These are phyloP conservation scores for Zaprionus taronus DNA, from an alignment of 1,140 invertebrate species.

Conservation along the genomic window DNA sequence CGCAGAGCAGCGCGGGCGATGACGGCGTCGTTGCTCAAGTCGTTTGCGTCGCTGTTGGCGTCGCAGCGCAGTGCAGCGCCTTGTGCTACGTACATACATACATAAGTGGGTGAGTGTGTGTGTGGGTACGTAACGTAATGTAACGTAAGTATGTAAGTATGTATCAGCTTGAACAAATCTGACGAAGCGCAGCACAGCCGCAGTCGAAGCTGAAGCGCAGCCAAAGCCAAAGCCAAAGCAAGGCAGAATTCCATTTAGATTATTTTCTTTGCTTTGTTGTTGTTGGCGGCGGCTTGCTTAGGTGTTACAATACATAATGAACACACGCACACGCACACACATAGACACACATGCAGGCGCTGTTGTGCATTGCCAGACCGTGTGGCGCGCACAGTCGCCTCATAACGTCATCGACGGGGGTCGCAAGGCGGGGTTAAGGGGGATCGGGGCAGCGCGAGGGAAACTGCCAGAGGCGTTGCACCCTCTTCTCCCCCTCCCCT, in stretches of 20 bases:
- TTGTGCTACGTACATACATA: no score
- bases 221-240: constrained; percentile 30
- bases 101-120: background rate
- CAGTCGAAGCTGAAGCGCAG: constrained; percentile 15
- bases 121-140: background rate
- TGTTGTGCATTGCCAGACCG: constrained; percentile 66
- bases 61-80: constrained; percentile 29
- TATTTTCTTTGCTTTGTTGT: constrained; percentile 52
- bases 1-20: constrained; percentile 14
- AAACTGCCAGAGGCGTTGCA: background rate
- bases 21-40: constrained; percentile 35
- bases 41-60: constrained; percentile 47
- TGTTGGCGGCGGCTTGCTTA: constrained; percentile 61
- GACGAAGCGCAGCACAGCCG: constrained; percentile 45
- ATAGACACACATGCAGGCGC: constrained; percentile 28
- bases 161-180: constrained; percentile 47
- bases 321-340: constrained; percentile 37
- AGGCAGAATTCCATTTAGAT: constrained; percentile 77
- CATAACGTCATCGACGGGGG: constrained; percentile 62
- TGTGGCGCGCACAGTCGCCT: constrained; percentile 63
- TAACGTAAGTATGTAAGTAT: background rate
- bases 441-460: constrained; percentile 3
- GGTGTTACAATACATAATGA: constrained; percentile 75
- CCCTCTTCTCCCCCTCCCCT: background rate
- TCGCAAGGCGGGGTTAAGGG: constrained; percentile 11